Evolutionary conservation across 2,888 invertebrate species (phyloP).

Genomic region (Drosophila paramelanica): DNA sequence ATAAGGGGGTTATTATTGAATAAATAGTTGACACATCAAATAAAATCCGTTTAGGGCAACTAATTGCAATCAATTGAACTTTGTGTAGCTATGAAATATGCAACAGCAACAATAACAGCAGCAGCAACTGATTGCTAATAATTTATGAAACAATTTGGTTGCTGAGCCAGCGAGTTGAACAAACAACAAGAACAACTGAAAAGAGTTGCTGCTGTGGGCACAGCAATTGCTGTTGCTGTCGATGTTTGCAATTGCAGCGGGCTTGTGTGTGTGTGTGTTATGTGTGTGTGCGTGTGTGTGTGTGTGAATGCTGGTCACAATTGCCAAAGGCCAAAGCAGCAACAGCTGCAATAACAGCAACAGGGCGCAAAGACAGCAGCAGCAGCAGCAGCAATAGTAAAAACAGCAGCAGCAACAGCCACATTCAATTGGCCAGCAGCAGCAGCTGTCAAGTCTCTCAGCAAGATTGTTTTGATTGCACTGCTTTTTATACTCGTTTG

Average conservation of each 20-base stretch:
- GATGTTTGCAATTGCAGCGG: too few relatives aligned
- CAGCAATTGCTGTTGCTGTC: constrained; percentile 21
- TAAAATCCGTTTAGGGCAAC: constrained; percentile 61
- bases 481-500: neutral
- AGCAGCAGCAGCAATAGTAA: neutral
- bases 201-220: constrained; percentile 17
- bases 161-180: constrained; percentile 6
- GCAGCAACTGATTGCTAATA: constrained; percentile 33
- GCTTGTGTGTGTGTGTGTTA: neutral
- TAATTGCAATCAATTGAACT: constrained; percentile 71
- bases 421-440: constrained; percentile 36
- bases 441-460: constrained; percentile 38
- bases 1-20: constrained; percentile 14
- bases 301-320: neutral
- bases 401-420: constrained; percentile 15
- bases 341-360: constrained; percentile 12
- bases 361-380: constrained; percentile 12
- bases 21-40: constrained; percentile 47
- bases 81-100: constrained; percentile 8
- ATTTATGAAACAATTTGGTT: constrained; percentile 39
- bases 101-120: constrained; percentile 13
- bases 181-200: constrained; percentile 18
- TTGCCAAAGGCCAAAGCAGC: constrained; percentile 9
- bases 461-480: constrained; percentile 40
- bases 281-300: neutral